A percentile compares a stretch with the other conserved stretches of the same genome.
phyloP scores from a whole-genome alignment of 2,113 vertebrate genomes.

The Peromyscus leucopus region DNA sequence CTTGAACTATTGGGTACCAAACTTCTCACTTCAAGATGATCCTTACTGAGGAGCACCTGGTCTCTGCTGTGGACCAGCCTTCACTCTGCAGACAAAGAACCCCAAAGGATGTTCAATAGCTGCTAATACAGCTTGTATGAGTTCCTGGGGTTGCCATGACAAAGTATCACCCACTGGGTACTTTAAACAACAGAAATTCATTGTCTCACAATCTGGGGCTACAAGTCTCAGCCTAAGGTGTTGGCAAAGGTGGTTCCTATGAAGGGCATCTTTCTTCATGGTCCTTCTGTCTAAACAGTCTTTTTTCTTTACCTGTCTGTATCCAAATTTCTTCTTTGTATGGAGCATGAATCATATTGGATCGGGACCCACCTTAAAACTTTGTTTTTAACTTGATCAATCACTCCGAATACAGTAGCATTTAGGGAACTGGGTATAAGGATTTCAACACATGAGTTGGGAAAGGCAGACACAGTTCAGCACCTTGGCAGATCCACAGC shows the following conservation, averaged over 20 bases:
- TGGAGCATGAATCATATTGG: background rate
- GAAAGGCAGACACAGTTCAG: background rate
- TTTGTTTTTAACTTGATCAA: slow-evolving; percentile 13
- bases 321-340: background rate
- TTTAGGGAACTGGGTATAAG: background rate
- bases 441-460: background rate
- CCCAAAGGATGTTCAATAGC: background rate
- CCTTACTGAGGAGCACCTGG: background rate
- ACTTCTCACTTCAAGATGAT: background rate
- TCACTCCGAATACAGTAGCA: background rate
- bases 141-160: background rate
- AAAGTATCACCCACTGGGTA: background rate
- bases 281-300: background rate
- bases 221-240: background rate
- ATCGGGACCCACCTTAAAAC: background rate
- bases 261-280: background rate
- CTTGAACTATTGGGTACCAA: background rate
- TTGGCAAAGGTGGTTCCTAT: background rate
- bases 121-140: background rate
- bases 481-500: background rate
- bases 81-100: background rate
- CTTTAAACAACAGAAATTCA: background rate
- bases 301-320: background rate
- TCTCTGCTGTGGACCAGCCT: background rate
- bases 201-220: background rate